phyloP scores from a whole-genome alignment of 2,797 vertebrate genomes.

The Tadarida brasiliensis region DNA sequence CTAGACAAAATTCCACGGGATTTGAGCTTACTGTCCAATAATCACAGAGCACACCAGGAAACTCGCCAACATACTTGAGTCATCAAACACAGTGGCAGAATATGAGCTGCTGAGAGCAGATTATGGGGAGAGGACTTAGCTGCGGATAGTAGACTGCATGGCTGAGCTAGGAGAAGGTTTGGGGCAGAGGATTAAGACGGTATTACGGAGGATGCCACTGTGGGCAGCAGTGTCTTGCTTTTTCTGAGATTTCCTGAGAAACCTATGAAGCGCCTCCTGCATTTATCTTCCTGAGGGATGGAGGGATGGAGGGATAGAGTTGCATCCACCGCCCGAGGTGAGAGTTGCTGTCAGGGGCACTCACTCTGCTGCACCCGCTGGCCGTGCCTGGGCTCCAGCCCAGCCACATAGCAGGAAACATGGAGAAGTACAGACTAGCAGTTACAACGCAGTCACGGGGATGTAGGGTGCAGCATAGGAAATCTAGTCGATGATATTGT shows the following conservation, averaged over 20 bases:
- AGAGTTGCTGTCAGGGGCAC: background rate
- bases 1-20: background rate
- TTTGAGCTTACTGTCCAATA: background rate
- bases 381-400: background rate
- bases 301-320: background rate
- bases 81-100: background rate
- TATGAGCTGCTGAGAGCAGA: background rate
- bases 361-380: background rate
- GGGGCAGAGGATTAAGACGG: background rate
- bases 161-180: background rate
- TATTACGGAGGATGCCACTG: background rate
- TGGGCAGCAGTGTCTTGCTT: background rate
- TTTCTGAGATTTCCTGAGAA: background rate
- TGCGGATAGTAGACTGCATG: background rate
- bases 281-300: too few species aligned
- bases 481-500: too few species aligned
- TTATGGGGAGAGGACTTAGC: background rate
- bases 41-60: background rate
- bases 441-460: background rate
- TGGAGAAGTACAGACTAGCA: background rate
- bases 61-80: background rate
- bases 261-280: background rate
- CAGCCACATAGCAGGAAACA: background rate
- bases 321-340: background rate
- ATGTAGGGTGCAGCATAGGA: too few species aligned